A percentile compares a stretch with the other conserved stretches of the same genome.
Conservation (phyloP, 2,113 vertebrate genomes). For the Bolborhynchus lineola region DNA sequence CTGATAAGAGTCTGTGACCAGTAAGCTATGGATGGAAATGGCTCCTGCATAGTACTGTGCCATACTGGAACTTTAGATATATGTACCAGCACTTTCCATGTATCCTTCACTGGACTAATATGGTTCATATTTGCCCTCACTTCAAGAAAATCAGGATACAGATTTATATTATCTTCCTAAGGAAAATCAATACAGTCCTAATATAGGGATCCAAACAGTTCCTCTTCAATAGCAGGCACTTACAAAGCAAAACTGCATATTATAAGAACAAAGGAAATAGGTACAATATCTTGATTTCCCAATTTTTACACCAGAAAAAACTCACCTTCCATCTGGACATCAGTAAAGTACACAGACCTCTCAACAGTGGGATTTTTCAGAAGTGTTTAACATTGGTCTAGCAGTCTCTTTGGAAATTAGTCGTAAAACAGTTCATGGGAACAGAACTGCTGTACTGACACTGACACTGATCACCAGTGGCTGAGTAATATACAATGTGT, state of each 20-base stretch:
- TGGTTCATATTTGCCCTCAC: background rate
- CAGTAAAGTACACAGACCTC: background rate
- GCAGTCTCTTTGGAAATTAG: background rate
- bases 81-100: background rate
- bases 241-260: background rate
- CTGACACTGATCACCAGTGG: background rate
- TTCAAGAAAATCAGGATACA: background rate
- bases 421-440: background rate
- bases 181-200: background rate
- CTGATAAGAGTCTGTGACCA: background rate
- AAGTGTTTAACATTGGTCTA: background rate
- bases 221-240: background rate
- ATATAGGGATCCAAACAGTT: background rate
- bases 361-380: background rate
- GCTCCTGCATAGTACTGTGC: background rate
- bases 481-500: constrained; percentile 11
- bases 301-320: background rate
- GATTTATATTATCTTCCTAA: background rate
- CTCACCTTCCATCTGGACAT: background rate
- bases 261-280: background rate
- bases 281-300: background rate
- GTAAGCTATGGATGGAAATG: background rate
- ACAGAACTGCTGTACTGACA: background rate
- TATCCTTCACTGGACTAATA: background rate
- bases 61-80: background rate